phyloP scores from a whole-genome alignment of 2,888 invertebrate species.

The Nomada hirtipes region DNA sequence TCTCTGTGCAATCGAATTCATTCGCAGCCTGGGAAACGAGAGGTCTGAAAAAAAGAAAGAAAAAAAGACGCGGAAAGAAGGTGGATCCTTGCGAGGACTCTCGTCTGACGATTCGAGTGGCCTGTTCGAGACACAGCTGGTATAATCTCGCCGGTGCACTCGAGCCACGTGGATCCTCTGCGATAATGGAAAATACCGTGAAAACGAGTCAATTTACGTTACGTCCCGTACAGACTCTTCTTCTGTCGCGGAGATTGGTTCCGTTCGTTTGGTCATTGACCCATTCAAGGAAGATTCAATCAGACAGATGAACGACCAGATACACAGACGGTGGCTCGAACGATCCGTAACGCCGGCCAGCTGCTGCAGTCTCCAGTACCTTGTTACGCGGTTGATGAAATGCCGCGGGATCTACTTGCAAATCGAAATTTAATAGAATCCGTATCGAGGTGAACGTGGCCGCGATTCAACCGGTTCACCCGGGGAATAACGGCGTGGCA shows the following conservation, averaged over 20 bases:
- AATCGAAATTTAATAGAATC: conserved; percentile 52
- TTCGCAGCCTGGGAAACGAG: not conserved
- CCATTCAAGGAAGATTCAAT: conserved; percentile 55
- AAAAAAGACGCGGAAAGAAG: not conserved
- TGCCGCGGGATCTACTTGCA: conserved; percentile 36
- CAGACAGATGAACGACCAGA: conserved; percentile 38
- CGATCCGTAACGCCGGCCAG: conserved; percentile 20
- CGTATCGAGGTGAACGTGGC: not conserved
- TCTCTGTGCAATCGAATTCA: not conserved
- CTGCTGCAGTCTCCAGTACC: conserved; percentile 30
- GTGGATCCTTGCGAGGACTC: not conserved
- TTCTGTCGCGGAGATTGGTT: conserved; percentile 42
- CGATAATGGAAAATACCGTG: conserved; percentile 52
- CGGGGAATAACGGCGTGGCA: not conserved
- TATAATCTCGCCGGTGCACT: conserved; percentile 51
- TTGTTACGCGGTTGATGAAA: conserved; percentile 50
- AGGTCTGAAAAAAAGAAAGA: not conserved
- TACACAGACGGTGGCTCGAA: conserved; percentile 31
- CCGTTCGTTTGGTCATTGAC: conserved; percentile 42
- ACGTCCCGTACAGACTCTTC: conserved; percentile 48
- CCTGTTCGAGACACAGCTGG: conserved; percentile 51
- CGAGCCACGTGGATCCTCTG: conserved; percentile 37
- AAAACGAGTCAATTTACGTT: conserved; percentile 57
- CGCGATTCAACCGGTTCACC: conserved; percentile 18
- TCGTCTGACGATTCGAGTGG: conserved; percentile 36